These are phyloP conservation scores for Timema podura DNA, from an alignment of 2,888 invertebrate genomes.

Conservation along the genomic window DNA sequence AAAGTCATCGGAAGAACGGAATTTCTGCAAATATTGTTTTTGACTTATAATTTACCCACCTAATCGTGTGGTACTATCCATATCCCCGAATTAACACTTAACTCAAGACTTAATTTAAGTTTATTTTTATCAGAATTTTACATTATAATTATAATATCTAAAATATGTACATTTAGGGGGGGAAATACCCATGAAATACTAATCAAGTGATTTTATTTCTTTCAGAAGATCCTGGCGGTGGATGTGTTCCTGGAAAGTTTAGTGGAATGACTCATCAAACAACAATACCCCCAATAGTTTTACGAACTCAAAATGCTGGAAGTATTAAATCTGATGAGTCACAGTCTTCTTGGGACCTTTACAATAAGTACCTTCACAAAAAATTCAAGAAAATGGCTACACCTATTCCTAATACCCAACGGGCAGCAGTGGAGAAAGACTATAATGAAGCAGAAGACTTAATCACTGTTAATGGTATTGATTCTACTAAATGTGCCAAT, in stretches of 20 bases:
- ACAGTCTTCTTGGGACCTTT: conserved; percentile 14
- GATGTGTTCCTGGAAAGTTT: not conserved
- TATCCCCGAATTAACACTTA: too few species aligned
- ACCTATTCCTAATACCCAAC: conserved; percentile 39
- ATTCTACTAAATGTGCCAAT: too few species aligned
- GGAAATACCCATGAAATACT: not conserved
- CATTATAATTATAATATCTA: too few species aligned
- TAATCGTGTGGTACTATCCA: too few species aligned
- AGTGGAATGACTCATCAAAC: not conserved
- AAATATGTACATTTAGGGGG: too few species aligned
- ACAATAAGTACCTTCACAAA: conserved; percentile 76
- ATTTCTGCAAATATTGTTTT: too few species aligned
- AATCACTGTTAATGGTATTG: too few species aligned
- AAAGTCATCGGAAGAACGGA: too few species aligned
- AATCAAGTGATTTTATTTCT: conserved; percentile 6
- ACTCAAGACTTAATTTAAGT: too few species aligned
- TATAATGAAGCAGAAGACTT: not conserved
- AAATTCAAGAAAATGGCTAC: conserved; percentile 88
- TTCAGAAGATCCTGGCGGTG: conserved; percentile 27
- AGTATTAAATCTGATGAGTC: not conserved
- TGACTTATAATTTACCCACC: too few species aligned
- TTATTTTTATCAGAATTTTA: too few species aligned
- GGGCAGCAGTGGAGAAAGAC: not conserved
- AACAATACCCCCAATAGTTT: not conserved
- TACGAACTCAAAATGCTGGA: too few species aligned